Conservation (phyloP, 1,140 invertebrate genomes). For the Drosophila dunni region DNA sequence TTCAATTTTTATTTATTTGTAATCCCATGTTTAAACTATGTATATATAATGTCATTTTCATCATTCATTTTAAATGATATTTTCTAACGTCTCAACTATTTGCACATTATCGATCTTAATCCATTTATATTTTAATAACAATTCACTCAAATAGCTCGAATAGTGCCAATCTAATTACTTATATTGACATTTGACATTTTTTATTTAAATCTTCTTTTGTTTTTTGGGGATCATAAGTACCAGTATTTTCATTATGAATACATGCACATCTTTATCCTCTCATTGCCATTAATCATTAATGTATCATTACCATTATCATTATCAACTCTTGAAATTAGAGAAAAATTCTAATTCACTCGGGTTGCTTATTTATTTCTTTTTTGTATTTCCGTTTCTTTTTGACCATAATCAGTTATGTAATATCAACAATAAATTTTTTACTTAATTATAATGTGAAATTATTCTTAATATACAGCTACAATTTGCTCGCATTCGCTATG, state of each 20-base stretch:
- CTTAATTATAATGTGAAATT: slow-evolving; percentile 78
- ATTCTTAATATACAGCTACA: slow-evolving; percentile 78
- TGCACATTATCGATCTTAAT: slow-evolving; percentile 63
- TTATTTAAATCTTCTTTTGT: no score
- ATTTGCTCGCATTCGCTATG: slow-evolving; percentile 78
- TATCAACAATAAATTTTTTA: slow-evolving; percentile 82
- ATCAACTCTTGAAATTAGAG: slow-evolving; percentile 76
- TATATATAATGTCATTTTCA: slow-evolving; percentile 78
- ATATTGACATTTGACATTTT: slow-evolving; percentile 63
- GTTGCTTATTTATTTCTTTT: slow-evolving; percentile 1
- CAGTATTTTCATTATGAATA: slow-evolving; percentile 49
- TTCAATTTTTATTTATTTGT: slow-evolving; percentile 70
- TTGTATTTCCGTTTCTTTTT: slow-evolving; percentile 30
- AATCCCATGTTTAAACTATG: slow-evolving; percentile 81
- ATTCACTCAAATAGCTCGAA: slow-evolving; percentile 82
- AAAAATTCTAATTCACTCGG: slow-evolving; percentile 79
- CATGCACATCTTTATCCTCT: slow-evolving; percentile 34
- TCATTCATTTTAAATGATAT: slow-evolving; percentile 80
- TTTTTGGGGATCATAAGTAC: slow-evolving; percentile 60
- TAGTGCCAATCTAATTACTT: slow-evolving; percentile 71
- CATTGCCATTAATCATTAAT: slow-evolving; percentile 36
- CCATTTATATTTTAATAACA: slow-evolving; percentile 81
- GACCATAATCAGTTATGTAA: slow-evolving; percentile 59
- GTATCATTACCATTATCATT: slow-evolving; percentile 32
- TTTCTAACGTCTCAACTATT: slow-evolving; percentile 70